phyloP scores from a whole-genome alignment of 2,888 invertebrate species.

The Keiferia lycopersicella region DNA sequence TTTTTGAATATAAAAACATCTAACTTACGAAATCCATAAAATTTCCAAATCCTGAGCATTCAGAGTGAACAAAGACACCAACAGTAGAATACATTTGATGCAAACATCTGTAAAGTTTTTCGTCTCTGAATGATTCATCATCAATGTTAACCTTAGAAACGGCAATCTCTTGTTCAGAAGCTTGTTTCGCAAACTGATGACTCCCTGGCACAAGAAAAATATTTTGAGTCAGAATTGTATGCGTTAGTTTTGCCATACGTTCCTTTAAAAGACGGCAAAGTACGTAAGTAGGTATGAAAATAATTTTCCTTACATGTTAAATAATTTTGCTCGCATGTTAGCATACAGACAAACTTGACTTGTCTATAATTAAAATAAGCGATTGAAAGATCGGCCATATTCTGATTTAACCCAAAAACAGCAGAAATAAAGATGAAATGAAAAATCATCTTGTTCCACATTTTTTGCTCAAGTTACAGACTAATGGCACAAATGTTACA shows the following conservation, averaged over 20 bases:
- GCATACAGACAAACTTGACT: constrained; percentile 44
- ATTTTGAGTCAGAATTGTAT: too few relatives aligned
- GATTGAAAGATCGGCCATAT: constrained; percentile 37
- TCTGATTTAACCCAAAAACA: constrained; percentile 33
- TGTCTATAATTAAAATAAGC: constrained; percentile 48
- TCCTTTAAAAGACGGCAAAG: too few relatives aligned
- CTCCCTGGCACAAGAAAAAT: constrained; percentile 39
- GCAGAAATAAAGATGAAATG: constrained; percentile 18
- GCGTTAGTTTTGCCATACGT: too few relatives aligned
- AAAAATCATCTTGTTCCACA: background rate
- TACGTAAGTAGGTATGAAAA: too few relatives aligned
- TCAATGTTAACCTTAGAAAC: constrained; percentile 36
- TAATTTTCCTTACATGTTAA: constrained; percentile 32
- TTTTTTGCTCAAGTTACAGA: background rate
- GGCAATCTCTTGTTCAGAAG: constrained; percentile 31
- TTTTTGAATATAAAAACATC: too few relatives aligned
- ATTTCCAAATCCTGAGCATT: constrained; percentile 41
- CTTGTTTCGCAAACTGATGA: constrained; percentile 37
- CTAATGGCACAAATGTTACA: background rate
- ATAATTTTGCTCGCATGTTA: constrained; percentile 40
- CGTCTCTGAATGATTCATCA: background rate
- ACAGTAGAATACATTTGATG: constrained; percentile 29
- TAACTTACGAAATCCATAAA: constrained; percentile 51
- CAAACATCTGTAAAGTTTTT: constrained; percentile 36
- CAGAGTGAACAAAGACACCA: constrained; percentile 40